A percentile compares a stretch with the other conserved stretches of the same genome.
These are phyloP conservation scores for Arvicanthis niloticus DNA, from an alignment of 2,113 vertebrate genomes.

Conservation along the genomic window DNA sequence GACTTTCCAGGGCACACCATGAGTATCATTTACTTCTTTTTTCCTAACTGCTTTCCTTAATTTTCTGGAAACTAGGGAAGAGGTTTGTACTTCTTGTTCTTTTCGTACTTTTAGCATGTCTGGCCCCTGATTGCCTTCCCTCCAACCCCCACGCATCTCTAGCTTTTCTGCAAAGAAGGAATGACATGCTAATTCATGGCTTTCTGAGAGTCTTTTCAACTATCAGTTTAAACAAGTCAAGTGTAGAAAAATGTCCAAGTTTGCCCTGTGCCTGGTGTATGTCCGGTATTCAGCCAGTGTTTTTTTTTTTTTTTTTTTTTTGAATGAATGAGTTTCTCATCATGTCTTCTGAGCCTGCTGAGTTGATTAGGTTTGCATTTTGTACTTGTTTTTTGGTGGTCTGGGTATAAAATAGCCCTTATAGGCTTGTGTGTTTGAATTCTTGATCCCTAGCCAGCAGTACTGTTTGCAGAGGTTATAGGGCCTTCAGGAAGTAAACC, in stretches of 20 bases:
- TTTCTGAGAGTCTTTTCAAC: not conserved
- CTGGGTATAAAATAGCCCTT: not conserved
- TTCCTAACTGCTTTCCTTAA: not conserved
- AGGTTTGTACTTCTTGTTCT: not conserved
- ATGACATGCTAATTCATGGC: not conserved
- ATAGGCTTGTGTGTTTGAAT: not conserved
- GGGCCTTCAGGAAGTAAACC: not conserved
- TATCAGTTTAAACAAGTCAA: not conserved
- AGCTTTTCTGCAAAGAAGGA: not conserved
- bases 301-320: too few relatives aligned
- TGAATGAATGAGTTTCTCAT: not conserved
- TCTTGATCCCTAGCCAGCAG: not conserved
- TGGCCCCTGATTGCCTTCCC: not conserved
- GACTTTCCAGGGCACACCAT: not conserved
- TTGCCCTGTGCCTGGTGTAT: not conserved
- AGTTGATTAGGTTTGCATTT: not conserved
- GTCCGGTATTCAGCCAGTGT: not conserved
- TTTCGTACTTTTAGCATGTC: not conserved
- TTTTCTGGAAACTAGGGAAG: slow-evolving; percentile 21
- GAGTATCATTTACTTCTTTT: not conserved
- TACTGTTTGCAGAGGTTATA: not conserved
- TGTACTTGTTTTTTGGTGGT: not conserved
- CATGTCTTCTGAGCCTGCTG: not conserved
- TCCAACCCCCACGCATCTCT: not conserved
- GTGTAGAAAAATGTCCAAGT: not conserved